Conservation (phyloP, 2,113 vertebrate genomes). For the Cyprinodon brontotheroides region DNA sequence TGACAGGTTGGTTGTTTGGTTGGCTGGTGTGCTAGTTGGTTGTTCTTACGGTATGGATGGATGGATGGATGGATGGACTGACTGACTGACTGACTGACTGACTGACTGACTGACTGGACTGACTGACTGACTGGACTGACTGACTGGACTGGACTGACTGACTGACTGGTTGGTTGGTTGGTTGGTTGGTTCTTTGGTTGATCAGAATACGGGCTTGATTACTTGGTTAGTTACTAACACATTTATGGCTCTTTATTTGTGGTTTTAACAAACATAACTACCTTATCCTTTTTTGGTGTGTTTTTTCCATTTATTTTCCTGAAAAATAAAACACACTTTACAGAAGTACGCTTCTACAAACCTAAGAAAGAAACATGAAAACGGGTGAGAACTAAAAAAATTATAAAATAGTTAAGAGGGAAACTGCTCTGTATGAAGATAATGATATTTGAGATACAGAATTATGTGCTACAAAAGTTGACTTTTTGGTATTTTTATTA, state of each 20-base stretch:
- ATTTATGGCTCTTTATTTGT: background rate
- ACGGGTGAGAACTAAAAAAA: background rate
- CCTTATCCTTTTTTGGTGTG: background rate
- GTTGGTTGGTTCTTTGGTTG: too few relatives aligned
- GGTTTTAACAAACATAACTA: background rate
- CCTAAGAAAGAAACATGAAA: background rate
- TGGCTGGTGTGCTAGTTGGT: background rate
- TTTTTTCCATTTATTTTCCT: background rate
- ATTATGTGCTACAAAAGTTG: background rate
- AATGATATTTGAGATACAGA: background rate
- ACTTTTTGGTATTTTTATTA: background rate
- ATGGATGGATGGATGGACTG: too few relatives aligned
- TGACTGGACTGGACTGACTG: too few relatives aligned
- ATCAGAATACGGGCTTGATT: too few relatives aligned
- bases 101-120: too few relatives aligned
- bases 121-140: too few relatives aligned
- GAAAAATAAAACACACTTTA: background rate
- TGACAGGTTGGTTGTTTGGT: background rate
- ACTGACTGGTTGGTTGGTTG: too few relatives aligned
- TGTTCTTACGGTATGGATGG: too few relatives aligned
- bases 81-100: too few relatives aligned
- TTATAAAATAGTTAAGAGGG: too few relatives aligned
- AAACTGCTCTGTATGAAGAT: background rate
- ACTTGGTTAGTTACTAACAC: background rate
- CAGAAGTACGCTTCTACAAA: background rate